These are phyloP conservation scores for Poeciliopsis presidionis DNA, from an alignment of 2,797 vertebrate genomes.

Conservation along the genomic window DNA sequence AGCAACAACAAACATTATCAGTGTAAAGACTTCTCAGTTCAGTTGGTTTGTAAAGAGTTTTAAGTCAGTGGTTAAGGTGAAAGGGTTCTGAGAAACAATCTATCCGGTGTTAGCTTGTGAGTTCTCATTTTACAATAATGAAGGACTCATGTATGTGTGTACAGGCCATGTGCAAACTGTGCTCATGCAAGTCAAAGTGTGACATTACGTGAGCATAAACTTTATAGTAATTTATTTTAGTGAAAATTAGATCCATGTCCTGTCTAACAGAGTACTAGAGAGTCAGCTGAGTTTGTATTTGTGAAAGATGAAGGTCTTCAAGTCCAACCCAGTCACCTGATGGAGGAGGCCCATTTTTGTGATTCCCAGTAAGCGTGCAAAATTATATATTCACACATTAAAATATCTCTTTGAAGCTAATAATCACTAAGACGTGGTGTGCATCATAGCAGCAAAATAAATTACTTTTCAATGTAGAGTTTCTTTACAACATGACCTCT, in stretches of 20 bases:
- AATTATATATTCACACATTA: not conserved
- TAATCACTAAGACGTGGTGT: not conserved
- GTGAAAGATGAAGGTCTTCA: not conserved
- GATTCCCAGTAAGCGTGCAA: not conserved
- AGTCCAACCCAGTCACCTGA: not conserved
- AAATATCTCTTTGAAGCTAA: not conserved
- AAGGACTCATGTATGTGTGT: not conserved
- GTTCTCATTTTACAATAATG: not conserved
- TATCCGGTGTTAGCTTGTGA: not conserved
- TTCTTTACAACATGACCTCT: not conserved
- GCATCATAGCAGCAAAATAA: not conserved
- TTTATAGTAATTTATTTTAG: not conserved
- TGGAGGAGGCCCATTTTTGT: not conserved
- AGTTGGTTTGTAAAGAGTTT: not conserved
- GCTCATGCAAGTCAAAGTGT: not conserved
- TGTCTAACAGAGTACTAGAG: not conserved
- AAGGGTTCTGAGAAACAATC: not conserved
- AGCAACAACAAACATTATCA: not conserved
- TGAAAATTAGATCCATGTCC: not conserved
- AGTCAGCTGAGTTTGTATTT: not conserved
- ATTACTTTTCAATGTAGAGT: not conserved
- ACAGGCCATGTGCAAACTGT: not conserved
- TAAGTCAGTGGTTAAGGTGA: not conserved
- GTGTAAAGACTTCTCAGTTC: not conserved
- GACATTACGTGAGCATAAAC: not conserved